Evolutionary conservation across 2,888 invertebrate genomes (phyloP).

Genomic region (Drosophila mercatorum): DNA sequence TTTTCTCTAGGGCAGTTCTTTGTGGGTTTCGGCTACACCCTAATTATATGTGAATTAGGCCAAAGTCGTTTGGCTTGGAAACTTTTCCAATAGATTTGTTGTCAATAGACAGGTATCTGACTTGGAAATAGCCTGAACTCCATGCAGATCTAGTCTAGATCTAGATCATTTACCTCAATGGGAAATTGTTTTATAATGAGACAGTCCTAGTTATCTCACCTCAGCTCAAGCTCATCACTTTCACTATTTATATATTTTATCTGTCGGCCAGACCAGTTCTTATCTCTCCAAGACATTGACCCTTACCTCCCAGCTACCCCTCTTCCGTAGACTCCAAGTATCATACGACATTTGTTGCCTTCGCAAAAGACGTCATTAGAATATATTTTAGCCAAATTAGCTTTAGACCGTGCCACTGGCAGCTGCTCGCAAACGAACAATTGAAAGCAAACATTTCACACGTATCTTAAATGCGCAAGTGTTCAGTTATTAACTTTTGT

Average conservation of each 20-base stretch:
- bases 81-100: slow-evolving; percentile 11
- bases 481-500: slow-evolving; percentile 22
- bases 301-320: not conserved
- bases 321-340: not conserved
- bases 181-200: not conserved
- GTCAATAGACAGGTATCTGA: not conserved
- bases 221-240: not conserved
- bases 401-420: not conserved
- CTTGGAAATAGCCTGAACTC: not conserved
- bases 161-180: not conserved
- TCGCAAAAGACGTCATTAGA: slow-evolving; percentile 36
- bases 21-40: not conserved
- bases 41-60: slow-evolving; percentile 13
- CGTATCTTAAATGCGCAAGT: not conserved
- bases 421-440: slow-evolving; percentile 3
- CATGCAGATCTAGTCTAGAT: not conserved
- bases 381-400: slow-evolving; percentile 19
- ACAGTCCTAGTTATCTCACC: not conserved
- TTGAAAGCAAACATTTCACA: slow-evolving; percentile 10
- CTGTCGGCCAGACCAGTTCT: not conserved
- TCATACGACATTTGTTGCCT: slow-evolving; percentile 24
- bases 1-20: not conserved
- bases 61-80: slow-evolving; percentile 14
- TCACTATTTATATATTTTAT: not conserved
- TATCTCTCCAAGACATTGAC: not conserved